Evolutionary conservation across 2,888 invertebrate genomes (phyloP).

Genomic region (Cataglyphis albicans): DNA sequence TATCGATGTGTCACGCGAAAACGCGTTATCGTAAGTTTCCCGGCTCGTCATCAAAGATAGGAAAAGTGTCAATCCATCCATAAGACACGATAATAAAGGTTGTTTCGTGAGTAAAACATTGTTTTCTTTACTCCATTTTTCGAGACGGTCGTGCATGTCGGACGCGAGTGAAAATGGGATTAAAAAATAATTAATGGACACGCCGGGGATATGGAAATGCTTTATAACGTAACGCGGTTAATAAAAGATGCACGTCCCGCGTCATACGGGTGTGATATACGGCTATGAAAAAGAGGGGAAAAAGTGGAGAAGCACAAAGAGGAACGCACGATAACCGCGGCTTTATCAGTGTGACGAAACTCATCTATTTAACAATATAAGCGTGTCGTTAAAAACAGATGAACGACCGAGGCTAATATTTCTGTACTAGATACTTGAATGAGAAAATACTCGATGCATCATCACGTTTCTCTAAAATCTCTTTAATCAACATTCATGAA

Average conservation of each 20-base stretch:
- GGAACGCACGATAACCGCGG: slow-evolving; percentile 27
- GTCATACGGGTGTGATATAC: slow-evolving; percentile 54
- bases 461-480: slow-evolving; percentile 10
- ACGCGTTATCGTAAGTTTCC: slow-evolving; percentile 17
- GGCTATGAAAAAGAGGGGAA: slow-evolving; percentile 38
- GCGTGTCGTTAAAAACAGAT: slow-evolving; percentile 40
- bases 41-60: slow-evolving; percentile 15
- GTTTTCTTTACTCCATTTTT: slow-evolving; percentile 43
- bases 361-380: slow-evolving; percentile 57
- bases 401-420: neutral
- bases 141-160: slow-evolving; percentile 42
- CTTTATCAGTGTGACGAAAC: slow-evolving; percentile 58
- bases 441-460: neutral
- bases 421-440: neutral
- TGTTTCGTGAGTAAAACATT: slow-evolving; percentile 37
- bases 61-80: slow-evolving; percentile 46
- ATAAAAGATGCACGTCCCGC: slow-evolving; percentile 64
- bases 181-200: slow-evolving; percentile 64
- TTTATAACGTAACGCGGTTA: slow-evolving; percentile 65
- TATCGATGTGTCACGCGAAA: slow-evolving; percentile 46
- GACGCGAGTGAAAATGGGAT: slow-evolving; percentile 58
- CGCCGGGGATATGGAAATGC: slow-evolving; percentile 57
- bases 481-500: neutral
- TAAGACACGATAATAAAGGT: slow-evolving; percentile 36
- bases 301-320: slow-evolving; percentile 7